Conservation (phyloP, 2,113 vertebrate species). For the Zosterops hypoxanthus region DNA sequence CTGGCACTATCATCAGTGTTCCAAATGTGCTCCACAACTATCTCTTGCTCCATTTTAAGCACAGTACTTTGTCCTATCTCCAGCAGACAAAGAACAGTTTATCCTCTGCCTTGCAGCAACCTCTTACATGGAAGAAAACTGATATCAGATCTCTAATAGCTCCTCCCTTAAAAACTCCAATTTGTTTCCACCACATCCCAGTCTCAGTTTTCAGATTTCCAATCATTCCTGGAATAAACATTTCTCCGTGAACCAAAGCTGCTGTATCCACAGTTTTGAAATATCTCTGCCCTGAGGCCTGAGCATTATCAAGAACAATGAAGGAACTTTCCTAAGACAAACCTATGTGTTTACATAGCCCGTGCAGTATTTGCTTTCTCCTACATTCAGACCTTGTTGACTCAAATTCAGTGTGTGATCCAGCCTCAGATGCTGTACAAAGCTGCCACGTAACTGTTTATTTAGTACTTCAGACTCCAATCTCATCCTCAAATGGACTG, state of each 20-base stretch:
- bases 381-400: slow-evolving; percentile 24
- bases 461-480: slow-evolving; percentile 29
- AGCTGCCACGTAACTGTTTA: slow-evolving; percentile 31
- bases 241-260: neutral
- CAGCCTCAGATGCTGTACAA: neutral
- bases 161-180: neutral
- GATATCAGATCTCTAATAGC: neutral
- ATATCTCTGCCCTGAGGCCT: neutral
- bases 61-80: neutral
- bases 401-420: neutral
- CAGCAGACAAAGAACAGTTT: neutral
- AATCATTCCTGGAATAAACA: neutral
- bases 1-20: neutral
- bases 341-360: slow-evolving; percentile 9
- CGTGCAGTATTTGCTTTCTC: slow-evolving; percentile 29
- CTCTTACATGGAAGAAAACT: neutral
- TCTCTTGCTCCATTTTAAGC: neutral
- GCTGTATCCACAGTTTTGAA: neutral
- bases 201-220: neutral
- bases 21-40: neutral
- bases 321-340: slow-evolving; percentile 9
- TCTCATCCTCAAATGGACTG: neutral
- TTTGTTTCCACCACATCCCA: neutral
- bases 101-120: neutral
- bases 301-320: neutral